These are phyloP conservation scores for Darevskia nairensis DNA, from an alignment of 2,797 vertebrate genomes.

Conservation along the genomic window DNA sequence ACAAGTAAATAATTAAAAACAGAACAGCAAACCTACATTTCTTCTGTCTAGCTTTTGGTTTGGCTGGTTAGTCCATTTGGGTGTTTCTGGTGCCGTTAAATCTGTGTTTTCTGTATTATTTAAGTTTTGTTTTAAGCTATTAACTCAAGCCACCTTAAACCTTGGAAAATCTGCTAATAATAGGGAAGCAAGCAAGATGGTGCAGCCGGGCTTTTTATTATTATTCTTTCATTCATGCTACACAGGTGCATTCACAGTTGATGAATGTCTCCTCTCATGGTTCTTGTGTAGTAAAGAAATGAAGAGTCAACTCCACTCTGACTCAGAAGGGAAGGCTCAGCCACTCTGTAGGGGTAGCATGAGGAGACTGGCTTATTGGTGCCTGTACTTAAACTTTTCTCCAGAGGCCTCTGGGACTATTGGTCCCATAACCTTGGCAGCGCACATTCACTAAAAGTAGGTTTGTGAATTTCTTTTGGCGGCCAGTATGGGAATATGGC, in stretches of 20 bases:
- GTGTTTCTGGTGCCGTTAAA: too few species aligned
- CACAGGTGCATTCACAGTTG: neutral
- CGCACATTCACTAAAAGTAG: neutral
- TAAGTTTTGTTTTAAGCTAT: too few species aligned
- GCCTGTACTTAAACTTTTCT: neutral
- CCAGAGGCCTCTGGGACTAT: slow-evolving; percentile 15
- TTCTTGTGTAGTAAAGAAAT: neutral
- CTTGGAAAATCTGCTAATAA: too few species aligned
- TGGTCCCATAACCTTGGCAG: neutral
- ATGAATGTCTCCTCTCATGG: neutral
- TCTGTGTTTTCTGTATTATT: too few species aligned
- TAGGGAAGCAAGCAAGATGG: neutral
- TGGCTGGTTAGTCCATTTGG: too few species aligned
- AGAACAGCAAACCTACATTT: too few species aligned
- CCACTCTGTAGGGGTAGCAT: neutral
- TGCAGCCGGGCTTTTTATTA: neutral
- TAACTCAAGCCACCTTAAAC: too few species aligned
- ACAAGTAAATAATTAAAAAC: too few species aligned
- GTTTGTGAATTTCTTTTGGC: slow-evolving; percentile 28
- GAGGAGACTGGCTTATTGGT: neutral
- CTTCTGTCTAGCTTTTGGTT: too few species aligned
- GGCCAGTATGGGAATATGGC: slow-evolving; percentile 48
- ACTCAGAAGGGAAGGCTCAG: rapidly evolving
- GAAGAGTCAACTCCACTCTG: slow-evolving; percentile 4
- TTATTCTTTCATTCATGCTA: neutral